Percentiles rank a stretch among this genome's conserved stretches.
These are phyloP conservation scores for Plumapathes pennacea DNA, from an alignment of 92 coral and sea anemone species.

Conservation along the genomic window DNA sequence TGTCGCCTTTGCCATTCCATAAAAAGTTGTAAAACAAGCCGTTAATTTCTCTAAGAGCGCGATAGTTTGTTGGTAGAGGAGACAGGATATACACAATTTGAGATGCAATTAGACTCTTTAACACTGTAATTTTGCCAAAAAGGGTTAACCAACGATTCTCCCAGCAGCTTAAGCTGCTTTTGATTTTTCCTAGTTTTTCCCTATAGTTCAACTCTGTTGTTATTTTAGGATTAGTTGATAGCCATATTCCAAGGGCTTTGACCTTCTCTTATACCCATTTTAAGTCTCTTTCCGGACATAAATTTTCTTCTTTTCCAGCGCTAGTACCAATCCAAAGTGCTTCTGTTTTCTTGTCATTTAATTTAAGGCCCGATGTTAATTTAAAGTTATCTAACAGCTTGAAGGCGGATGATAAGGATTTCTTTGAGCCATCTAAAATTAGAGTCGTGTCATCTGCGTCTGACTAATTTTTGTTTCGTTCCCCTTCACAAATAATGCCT, in stretches of 20 bases:
- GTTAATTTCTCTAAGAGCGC: slow-evolving; percentile 14
- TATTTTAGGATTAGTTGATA: slow-evolving; percentile 21
- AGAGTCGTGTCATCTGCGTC: slow-evolving; percentile 25
- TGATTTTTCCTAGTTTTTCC: slow-evolving; percentile 21
- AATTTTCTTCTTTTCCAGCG: neutral
- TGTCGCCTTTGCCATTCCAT: slow-evolving; percentile 28
- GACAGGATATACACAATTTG: slow-evolving; percentile 27
- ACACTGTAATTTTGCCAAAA: slow-evolving; percentile 26
- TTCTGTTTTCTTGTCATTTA: slow-evolving; percentile 32
- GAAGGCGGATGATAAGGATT: slow-evolving; percentile 13
- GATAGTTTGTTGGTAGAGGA: slow-evolving; percentile 10
- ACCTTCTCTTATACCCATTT: slow-evolving; percentile 20
- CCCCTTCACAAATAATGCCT: slow-evolving; percentile 1
- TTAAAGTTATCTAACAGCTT: slow-evolving; percentile 12
- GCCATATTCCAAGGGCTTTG: slow-evolving; percentile 27
- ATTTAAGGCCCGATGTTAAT: slow-evolving; percentile 16
- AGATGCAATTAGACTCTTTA: slow-evolving; percentile 25
- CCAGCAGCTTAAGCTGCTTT: slow-evolving; percentile 14
- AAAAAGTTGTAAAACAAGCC: slow-evolving; percentile 7
- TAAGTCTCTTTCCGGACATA: slow-evolving; percentile 23
- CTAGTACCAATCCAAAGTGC: slow-evolving; percentile 25
- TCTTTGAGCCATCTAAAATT: slow-evolving; percentile 19
- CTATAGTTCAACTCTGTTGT: slow-evolving; percentile 7
- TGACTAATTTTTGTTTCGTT: slow-evolving; percentile 12
- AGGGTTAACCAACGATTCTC: slow-evolving; percentile 19